These are phyloP conservation scores for Lysandra coridon DNA, from an alignment of 2,888 invertebrate genomes.

Conservation along the genomic window DNA sequence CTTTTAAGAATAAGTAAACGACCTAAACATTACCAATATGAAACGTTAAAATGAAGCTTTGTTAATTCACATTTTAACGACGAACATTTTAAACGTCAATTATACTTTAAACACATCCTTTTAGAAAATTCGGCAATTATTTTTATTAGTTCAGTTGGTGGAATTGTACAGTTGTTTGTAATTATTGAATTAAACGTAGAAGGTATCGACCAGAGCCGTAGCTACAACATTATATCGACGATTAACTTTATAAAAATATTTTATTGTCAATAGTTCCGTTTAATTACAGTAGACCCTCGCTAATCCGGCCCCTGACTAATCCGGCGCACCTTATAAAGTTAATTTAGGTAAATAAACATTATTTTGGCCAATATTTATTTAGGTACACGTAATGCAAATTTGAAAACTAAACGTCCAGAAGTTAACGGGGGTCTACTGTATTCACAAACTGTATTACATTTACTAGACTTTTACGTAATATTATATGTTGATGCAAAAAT, in stretches of 20 bases:
- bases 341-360: too few relatives aligned
- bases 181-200: neutral
- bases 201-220: neutral
- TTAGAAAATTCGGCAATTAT: conserved; percentile 8
- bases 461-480: too few relatives aligned
- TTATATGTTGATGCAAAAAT: too few relatives aligned
- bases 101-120: neutral
- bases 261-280: too few relatives aligned
- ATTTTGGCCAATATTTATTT: too few relatives aligned
- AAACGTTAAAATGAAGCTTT: neutral
- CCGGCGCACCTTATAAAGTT: too few relatives aligned
- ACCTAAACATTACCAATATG: neutral
- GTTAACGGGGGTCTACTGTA: too few relatives aligned
- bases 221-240: neutral
- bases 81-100: neutral
- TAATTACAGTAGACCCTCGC: too few relatives aligned
- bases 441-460: too few relatives aligned
- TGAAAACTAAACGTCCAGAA: too few relatives aligned
- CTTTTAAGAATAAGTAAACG: neutral
- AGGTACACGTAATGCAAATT: too few relatives aligned
- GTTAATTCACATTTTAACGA: neutral
- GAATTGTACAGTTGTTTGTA: neutral
- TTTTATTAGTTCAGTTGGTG: neutral
- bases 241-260: neutral
- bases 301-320: too few relatives aligned